Conservation (phyloP, 2,888 invertebrate genomes). For the Leptopterna dolabrata region DNA sequence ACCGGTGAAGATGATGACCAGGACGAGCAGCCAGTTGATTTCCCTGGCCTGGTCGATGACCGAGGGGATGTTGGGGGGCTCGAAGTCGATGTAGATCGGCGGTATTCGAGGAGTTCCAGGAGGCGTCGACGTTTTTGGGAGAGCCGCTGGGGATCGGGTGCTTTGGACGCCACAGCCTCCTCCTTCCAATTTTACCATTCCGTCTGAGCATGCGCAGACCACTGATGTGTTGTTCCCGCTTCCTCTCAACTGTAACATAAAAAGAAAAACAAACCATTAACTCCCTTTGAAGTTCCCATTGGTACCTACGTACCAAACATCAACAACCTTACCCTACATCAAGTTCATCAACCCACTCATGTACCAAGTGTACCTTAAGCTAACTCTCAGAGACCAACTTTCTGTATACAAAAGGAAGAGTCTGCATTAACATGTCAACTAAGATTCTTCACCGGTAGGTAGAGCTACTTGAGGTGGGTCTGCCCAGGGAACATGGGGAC, state of each 20-base stretch:
- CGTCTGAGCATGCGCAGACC: conserved; percentile 91
- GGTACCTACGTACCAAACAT: too few species aligned
- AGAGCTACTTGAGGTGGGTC: too few species aligned
- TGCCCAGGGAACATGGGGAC: too few species aligned
- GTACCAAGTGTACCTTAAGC: too few species aligned
- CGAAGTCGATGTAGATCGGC: conserved; percentile 49
- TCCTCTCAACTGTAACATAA: conserved; percentile 10
- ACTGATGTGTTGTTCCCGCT: conserved; percentile 64
- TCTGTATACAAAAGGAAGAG: too few species aligned
- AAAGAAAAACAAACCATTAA: background rate
- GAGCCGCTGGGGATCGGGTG: background rate
- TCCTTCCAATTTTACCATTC: conserved; percentile 80
- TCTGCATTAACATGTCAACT: too few species aligned
- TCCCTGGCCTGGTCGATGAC: conserved; percentile 68
- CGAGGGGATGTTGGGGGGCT: background rate
- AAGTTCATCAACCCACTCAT: too few species aligned
- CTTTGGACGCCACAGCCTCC: conserved; percentile 74
- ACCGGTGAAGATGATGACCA: conserved; percentile 79
- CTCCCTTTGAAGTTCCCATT: background rate
- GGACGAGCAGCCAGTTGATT: conserved; percentile 75
- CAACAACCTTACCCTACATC: too few species aligned
- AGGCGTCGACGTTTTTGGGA: background rate
- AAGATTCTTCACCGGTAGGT: too few species aligned
- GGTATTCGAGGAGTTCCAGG: background rate
- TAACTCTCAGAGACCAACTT: too few species aligned